phyloP scores from a whole-genome alignment of 2,113 vertebrate species.

The Ia io region DNA sequence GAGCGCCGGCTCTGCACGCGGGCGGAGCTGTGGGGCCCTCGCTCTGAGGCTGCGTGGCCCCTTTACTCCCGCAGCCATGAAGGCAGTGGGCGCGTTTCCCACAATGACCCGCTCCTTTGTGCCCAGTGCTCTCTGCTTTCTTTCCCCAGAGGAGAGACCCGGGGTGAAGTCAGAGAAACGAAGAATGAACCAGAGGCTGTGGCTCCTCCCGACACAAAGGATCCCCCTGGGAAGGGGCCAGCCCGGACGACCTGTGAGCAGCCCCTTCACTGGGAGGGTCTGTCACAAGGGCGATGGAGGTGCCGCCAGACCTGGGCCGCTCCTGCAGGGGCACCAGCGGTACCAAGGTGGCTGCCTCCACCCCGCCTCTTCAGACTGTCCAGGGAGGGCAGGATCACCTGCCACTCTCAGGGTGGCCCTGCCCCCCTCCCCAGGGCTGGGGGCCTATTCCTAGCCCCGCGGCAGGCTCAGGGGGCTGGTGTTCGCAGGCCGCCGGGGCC shows the following conservation, averaged over 20 bases:
- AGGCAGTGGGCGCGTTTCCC: neutral
- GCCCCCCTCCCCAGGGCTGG: neutral
- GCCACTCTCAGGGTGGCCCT: fast-evolving
- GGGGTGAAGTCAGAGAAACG: neutral
- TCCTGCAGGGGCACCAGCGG: fast-evolving
- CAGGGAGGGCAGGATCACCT: neutral
- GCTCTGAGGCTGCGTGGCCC: no score
- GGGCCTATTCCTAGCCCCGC: fast-evolving
- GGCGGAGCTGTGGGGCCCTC: fast-evolving
- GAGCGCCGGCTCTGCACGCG: neutral
- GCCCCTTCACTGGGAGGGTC: neutral
- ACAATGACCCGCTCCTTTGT: neutral
- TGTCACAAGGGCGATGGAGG: neutral
- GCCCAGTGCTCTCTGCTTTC: neutral
- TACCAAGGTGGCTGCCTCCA: neutral
- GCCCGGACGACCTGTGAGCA: neutral
- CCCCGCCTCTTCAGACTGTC: neutral
- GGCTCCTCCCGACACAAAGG: neutral
- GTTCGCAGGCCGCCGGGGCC: neutral
- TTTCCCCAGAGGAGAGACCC: neutral
- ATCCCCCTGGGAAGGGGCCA: neutral
- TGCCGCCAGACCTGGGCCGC: neutral
- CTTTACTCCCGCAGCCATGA: neutral
- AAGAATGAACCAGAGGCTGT: neutral
- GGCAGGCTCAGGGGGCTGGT: neutral